Evolutionary conservation across 2,797 vertebrate genomes (phyloP), one percentile per base, ranked within the genome.

Genomic region (Allenopithecus nigroviridis): DNA sequence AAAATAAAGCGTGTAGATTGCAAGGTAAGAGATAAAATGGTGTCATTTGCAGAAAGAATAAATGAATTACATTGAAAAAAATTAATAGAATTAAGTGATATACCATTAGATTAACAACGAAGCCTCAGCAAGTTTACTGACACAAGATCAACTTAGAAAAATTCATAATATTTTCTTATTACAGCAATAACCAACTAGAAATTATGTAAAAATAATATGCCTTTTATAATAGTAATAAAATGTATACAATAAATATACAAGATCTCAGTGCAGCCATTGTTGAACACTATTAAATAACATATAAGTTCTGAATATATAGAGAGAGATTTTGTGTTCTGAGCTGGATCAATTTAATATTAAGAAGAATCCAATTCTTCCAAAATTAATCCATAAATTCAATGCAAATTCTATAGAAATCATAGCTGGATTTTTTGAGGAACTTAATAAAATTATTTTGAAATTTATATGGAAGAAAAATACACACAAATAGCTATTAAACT

Each of bases 81-180:
- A n/a, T 36, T 55, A 46, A 46, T n/a, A 78, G 41, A 75, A 93
- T 86, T 48, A 79, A 86, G 68, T 84, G 43, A 78, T 53, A 86
- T n/a, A 26, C 30, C 3, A 55, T 64, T 86, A 68, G n/a, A 86
- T 70, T 53, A 48, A 78, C n/a, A 78, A 53, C 81, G 92, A 91
- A 5, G 5, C 78, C 83, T 94, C 53, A 64, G 59, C 48, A 96
- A 92, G 84, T 30, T 83, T 53, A 36, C 79, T 70, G 61, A 94
- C 57, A 81, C 53, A 89, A 92, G 5, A 85, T 89, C n/a, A 96
- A 76, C 55, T 50, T 91, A 91, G 72, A 80, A 95, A 97, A 94
- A 33, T 91, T 72, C 70, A 33, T 70, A 41, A 16, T 91, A 64
- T 74, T 90, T 95, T 93, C 83, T 76, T 87, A 19, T 76, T 83